phyloP scores from a whole-genome alignment of 2,113 vertebrate genomes.

The Cinclus mexicanus region DNA sequence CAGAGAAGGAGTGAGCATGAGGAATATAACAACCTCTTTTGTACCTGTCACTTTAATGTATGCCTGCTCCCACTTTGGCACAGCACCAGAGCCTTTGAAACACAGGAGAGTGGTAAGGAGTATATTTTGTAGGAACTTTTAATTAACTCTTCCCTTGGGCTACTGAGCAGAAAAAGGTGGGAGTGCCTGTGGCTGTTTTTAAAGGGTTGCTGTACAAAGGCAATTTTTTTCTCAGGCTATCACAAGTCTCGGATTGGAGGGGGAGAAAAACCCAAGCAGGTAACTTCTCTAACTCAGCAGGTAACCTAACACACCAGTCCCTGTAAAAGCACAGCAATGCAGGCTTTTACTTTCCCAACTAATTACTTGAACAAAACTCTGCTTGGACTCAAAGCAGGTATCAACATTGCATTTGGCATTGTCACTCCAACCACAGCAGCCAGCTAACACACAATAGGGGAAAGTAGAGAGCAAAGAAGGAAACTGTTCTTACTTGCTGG shows the following conservation, averaged over 20 bases:
- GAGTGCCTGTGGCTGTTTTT: not conserved
- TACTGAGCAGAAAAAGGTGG: constrained; percentile 35
- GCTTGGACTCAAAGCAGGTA: constrained; percentile 40
- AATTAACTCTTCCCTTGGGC: constrained; percentile 67
- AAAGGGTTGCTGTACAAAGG: constrained; percentile 38
- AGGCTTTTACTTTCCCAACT: constrained; percentile 12
- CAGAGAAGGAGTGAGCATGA: not conserved
- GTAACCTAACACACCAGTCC: constrained; percentile 34
- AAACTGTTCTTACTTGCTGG: not conserved
- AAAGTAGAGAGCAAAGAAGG: not conserved
- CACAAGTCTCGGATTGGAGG: not conserved
- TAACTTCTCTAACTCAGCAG: constrained; percentile 24
- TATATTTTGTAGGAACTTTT: constrained; percentile 63
- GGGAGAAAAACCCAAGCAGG: not conserved
- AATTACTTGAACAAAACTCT: constrained; percentile 43
- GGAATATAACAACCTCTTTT: constrained; percentile 16
- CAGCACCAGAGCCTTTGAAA: constrained; percentile 55
- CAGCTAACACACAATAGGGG: not conserved
- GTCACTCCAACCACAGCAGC: not conserved
- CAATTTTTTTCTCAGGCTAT: constrained; percentile 48
- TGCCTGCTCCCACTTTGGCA: constrained; percentile 59
- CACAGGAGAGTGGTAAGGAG: constrained; percentile 42
- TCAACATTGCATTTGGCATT: constrained; percentile 17
- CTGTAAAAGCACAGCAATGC: not conserved
- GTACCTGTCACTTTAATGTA: constrained; percentile 55